Evolutionary conservation across 2,888 invertebrate genomes (phyloP), one percentile per base, ranked within the genome.

Genomic region (Stenotaenia linearis): DNA sequence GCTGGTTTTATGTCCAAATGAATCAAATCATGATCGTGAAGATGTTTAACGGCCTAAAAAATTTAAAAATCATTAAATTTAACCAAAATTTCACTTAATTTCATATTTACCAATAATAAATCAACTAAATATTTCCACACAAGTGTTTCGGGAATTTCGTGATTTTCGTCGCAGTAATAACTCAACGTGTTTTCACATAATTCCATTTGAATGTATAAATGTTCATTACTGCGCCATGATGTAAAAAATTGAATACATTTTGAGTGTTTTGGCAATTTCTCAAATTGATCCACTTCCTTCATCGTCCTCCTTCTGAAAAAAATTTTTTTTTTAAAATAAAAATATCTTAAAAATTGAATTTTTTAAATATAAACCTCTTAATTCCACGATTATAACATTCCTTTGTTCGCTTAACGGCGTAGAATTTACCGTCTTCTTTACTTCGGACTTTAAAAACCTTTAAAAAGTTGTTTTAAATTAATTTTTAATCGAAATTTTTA

Each of bases 1-100:
- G 91, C 92, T 74, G 92, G 90, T 85, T 93, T 93, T 45, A 93
- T 91, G 86, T 93, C 93, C 85, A 93, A 88, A 84, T 93, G 93
- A 40, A 93, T 88, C 40, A 92, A 87, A 84, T 90, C 88, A 78
- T 89, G 88, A 81, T 89, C 89, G 84, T 93, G 93, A 25, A 93
- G 86, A 84, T 91, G 91, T 83, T 91, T 89, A 1, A 93, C 85
- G 21, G 91, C 92, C 87, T n/a, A n/a, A n/a, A n/a, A n/a, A n/a
- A n/a, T n/a, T n/a, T n/a, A n/a, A n/a, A n/a, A n/a, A n/a, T n/a
- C n/a, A n/a, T n/a, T n/a, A n/a, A n/a, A n/a, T n/a, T n/a, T n/a
- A n/a, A n/a, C n/a, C n/a, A n/a, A n/a, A n/a, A n/a, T n/a, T n/a
- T n/a, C n/a, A n/a, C n/a, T n/a, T n/a, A n/a, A n/a, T n/a, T n/a